Evolutionary conservation across 2,888 invertebrate species (phyloP).

Genomic region (Eucera pruinosa): DNA sequence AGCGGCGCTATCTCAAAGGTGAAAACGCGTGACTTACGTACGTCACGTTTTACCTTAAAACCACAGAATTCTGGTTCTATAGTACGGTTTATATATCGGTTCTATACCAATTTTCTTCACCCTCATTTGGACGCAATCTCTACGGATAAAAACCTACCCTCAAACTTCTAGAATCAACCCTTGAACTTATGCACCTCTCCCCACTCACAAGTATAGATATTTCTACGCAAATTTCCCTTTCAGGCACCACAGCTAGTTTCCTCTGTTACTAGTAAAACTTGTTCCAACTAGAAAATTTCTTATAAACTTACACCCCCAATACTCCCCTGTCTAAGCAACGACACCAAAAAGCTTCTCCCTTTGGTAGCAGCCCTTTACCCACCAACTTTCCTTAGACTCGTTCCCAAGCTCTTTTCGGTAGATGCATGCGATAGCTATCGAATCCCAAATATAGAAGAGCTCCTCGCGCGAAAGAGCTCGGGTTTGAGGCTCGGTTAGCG

Average conservation of each 20-base stretch:
- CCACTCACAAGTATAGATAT: not conserved
- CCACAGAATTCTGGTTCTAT: too few relatives aligned
- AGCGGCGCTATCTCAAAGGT: too few relatives aligned
- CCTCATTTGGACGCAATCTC: not conserved
- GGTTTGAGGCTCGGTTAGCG: not conserved
- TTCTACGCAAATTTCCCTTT: not conserved
- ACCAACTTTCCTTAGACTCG: not conserved
- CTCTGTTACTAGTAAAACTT: too few relatives aligned
- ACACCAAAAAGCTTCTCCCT: not conserved
- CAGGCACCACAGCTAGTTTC: not conserved
- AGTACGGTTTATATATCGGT: too few relatives aligned
- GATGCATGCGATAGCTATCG: constrained; percentile 35
- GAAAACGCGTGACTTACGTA: too few relatives aligned
- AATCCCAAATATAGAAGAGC: not conserved
- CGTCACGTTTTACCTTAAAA: too few relatives aligned
- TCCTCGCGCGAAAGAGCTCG: not conserved
- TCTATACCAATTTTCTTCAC: not conserved
- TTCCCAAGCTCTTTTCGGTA: not conserved
- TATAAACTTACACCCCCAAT: too few relatives aligned
- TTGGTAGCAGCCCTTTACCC: not conserved
- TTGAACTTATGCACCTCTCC: not conserved
- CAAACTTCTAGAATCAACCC: not conserved
- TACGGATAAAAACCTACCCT: not conserved
- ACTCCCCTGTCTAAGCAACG: not conserved
- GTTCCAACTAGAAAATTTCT: too few relatives aligned